phyloP scores from a whole-genome alignment of 2,113 vertebrate genomes.

The Nannospalax galili region DNA sequence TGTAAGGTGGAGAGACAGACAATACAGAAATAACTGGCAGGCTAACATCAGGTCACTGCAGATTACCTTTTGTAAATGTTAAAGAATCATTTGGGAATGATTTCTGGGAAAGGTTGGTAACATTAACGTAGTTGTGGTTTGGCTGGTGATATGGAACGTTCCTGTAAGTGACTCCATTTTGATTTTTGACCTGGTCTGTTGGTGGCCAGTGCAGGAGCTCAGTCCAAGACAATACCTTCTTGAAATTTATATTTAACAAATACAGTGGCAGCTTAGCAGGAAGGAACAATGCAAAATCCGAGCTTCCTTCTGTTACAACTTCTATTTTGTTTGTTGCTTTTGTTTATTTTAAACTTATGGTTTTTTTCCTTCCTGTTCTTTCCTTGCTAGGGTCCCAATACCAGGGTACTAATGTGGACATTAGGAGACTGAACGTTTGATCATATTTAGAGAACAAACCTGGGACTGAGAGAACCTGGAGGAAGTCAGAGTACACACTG shows the following conservation, averaged over 20 bases:
- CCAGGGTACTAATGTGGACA: not conserved
- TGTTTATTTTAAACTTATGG: not conserved
- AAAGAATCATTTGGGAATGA: not conserved
- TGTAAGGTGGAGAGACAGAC: not conserved
- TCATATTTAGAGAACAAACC: not conserved
- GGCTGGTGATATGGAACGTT: not conserved
- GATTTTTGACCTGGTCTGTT: not conserved
- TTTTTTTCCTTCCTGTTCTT: not conserved
- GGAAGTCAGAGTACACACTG: not conserved
- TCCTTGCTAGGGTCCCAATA: not conserved
- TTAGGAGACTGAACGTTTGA: not conserved
- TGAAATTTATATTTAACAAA: not conserved
- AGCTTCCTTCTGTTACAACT: not conserved
- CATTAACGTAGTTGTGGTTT: not conserved
- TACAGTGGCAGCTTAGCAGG: too few species aligned
- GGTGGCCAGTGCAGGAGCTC: not conserved
- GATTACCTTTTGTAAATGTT: not conserved
- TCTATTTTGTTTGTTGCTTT: not conserved
- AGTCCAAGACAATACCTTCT: not conserved
- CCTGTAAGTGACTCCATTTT: not conserved
- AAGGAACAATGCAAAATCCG: not conserved
- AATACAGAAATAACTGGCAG: not conserved
- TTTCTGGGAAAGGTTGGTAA: not conserved
- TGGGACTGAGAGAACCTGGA: not conserved
- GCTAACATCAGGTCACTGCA: not conserved